phyloP scores from a whole-genome alignment of 2,797 vertebrate genomes.

The Danio tinwini region DNA sequence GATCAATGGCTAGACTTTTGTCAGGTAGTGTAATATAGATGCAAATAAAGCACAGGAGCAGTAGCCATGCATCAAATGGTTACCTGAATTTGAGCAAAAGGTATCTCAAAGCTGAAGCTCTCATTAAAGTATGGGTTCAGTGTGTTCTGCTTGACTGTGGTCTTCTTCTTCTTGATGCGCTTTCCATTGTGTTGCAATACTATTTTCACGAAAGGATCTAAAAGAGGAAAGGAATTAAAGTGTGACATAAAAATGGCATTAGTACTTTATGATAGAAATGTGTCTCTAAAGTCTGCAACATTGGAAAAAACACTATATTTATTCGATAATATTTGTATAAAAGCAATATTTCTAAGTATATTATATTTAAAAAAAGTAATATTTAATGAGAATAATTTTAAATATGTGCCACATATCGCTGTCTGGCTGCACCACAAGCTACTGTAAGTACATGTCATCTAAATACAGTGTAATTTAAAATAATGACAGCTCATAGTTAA shows the following conservation, averaged over 20 bases:
- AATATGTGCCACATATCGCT: slow-evolving; percentile 32
- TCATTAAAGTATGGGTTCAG: slow-evolving; percentile 94
- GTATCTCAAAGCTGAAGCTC: slow-evolving; percentile 93
- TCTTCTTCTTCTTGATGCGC: slow-evolving; percentile 92
- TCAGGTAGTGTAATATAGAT: not conserved
- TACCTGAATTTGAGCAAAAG: slow-evolving; percentile 93
- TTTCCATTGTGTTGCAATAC: slow-evolving; percentile 90
- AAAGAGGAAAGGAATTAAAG: not conserved
- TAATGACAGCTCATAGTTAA: not conserved
- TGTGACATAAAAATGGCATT: not conserved
- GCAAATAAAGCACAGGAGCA: not conserved
- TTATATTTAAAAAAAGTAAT: not conserved
- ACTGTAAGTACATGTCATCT: slow-evolving; percentile 25
- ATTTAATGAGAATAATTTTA: not conserved
- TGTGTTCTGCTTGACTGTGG: slow-evolving; percentile 91
- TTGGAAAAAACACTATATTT: too few species aligned
- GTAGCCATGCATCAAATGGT: not conserved
- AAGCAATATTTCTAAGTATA: not conserved
- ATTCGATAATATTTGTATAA: too few species aligned
- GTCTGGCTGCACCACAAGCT: not conserved
- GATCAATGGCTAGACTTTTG: too few species aligned
- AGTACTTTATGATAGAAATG: not conserved
- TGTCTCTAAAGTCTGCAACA: not conserved
- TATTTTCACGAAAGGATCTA: slow-evolving; percentile 91
- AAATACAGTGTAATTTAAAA: not conserved